A percentile compares a stretch with the other conserved stretches of the same genome.
Conservation (phyloP, 2,888 invertebrate genomes). For the Thereva nobilitata region DNA sequence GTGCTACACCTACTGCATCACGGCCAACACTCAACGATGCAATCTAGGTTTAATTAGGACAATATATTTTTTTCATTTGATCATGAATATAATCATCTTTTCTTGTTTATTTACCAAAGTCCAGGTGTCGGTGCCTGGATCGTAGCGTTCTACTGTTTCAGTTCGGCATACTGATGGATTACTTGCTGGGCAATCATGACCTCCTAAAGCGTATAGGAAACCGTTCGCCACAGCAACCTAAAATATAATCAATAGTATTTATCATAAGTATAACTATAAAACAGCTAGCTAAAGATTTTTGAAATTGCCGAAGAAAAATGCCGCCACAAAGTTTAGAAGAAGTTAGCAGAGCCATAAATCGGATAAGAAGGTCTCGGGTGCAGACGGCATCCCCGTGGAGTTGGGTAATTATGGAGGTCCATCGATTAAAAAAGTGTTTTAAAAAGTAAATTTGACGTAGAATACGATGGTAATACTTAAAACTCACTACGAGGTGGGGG, state of each 20-base stretch:
- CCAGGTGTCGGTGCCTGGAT: constrained; percentile 82
- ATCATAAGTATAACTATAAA: neutral
- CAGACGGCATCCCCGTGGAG: neutral
- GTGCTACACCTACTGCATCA: constrained; percentile 86
- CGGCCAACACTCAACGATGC: constrained; percentile 81
- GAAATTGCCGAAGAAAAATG: neutral
- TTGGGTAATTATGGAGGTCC: neutral
- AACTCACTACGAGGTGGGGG: no score
- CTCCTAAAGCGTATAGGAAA: constrained; percentile 88
- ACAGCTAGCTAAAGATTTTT: neutral
- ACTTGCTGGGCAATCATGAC: constrained; percentile 90
- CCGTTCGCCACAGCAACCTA: constrained; percentile 82
- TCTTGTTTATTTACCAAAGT: constrained; percentile 62
- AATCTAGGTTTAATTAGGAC: constrained; percentile 55
- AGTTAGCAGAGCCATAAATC: no score
- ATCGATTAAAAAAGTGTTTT: no score
- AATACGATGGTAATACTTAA: no score
- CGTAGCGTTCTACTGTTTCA: constrained; percentile 87
- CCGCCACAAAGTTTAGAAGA: no score
- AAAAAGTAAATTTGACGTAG: no score
- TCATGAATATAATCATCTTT: neutral
- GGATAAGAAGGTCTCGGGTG: no score
- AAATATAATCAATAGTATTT: neutral
- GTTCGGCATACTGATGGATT: constrained; percentile 81
- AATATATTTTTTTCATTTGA: constrained; percentile 3